These are phyloP conservation scores for Gari tellinella DNA, from an alignment of 2,888 invertebrate genomes.

Conservation along the genomic window DNA sequence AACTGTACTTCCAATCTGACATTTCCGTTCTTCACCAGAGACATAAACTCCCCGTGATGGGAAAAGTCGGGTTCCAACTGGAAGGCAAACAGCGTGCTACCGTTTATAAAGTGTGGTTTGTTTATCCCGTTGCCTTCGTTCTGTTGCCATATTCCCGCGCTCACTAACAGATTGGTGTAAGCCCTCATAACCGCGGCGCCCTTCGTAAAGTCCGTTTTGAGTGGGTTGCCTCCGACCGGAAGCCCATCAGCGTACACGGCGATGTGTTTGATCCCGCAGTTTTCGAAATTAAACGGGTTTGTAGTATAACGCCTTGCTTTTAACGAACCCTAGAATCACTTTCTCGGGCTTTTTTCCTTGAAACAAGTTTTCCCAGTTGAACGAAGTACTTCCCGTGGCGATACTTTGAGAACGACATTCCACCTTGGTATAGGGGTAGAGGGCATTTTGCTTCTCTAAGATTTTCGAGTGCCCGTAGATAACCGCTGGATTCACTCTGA, in stretches of 20 bases:
- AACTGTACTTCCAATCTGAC: conserved; percentile 24
- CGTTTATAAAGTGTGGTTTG: no score
- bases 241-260: conserved; percentile 25
- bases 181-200: no score
- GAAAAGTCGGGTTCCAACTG: no score
- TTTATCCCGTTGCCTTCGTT: no score
- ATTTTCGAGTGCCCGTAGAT: conserved; percentile 18
- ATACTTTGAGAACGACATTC: conserved; percentile 20
- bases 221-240: conserved; percentile 21
- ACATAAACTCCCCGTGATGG: conserved; percentile 22
- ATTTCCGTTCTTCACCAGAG: conserved; percentile 27
- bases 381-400: conserved; percentile 29
- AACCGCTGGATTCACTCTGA: conserved; percentile 23
- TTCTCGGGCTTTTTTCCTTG: conserved; percentile 27
- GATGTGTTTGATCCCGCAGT: conserved; percentile 23
- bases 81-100: no score
- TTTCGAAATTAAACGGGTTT: conserved; percentile 34
- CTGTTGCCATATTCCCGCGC: no score
- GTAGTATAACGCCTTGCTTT: conserved; percentile 18
- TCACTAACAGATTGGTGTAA: no score
- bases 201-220: conserved; percentile 27
- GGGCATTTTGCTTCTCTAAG: conserved; percentile 17
- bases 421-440: conserved; percentile 30
- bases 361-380: conserved; percentile 42
- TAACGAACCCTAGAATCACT: conserved; percentile 28